phyloP scores from a whole-genome alignment of 1,140 invertebrate genomes.

The Cryptotermes secundus region DNA sequence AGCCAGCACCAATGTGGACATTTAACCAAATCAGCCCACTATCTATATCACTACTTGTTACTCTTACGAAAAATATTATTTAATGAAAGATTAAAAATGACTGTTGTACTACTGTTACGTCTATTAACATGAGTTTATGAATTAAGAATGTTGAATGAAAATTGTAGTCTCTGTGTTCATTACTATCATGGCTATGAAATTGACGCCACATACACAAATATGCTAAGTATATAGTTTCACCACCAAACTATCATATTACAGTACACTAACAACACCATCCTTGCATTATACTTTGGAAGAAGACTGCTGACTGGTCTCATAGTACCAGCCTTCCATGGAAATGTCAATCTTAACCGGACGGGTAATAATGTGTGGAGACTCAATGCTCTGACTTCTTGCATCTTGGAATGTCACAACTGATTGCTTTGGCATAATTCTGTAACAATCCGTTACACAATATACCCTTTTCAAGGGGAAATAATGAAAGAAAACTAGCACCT shows the following conservation, averaged over 20 bases:
- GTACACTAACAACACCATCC: background rate
- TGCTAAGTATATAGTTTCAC: background rate
- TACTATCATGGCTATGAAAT: background rate
- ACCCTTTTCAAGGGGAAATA: background rate
- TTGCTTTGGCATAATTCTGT: background rate
- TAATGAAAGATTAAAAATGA: conserved; percentile 8
- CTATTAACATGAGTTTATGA: background rate
- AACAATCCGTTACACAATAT: background rate
- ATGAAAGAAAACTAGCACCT: background rate
- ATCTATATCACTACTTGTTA: background rate
- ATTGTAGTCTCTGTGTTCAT: background rate
- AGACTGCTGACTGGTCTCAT: background rate
- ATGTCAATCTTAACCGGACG: background rate
- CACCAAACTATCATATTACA: background rate
- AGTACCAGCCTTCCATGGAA: background rate
- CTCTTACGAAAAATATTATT: background rate
- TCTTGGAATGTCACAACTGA: background rate
- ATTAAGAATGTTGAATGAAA: background rate
- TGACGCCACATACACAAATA: background rate
- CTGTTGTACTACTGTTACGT: background rate
- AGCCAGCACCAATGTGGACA: background rate
- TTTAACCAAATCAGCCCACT: background rate
- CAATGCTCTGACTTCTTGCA: background rate
- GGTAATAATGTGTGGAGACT: background rate
- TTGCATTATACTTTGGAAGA: background rate